Conservation (phyloP, 2,888 invertebrate genomes). For the Acronicta aceris region DNA sequence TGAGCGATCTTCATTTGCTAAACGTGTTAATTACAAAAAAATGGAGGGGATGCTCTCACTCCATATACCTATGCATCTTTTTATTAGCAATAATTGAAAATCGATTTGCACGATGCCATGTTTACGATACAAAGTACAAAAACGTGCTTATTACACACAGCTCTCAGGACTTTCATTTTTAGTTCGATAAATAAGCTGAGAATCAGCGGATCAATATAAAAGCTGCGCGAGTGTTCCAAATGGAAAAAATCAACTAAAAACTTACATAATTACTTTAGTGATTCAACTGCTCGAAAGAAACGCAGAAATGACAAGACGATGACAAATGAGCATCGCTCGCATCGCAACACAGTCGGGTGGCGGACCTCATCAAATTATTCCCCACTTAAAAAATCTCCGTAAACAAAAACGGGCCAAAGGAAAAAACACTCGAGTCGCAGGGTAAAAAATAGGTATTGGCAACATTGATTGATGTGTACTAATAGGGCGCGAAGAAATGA, state of each 20-base stretch:
- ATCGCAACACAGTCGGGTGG: slow-evolving; percentile 87
- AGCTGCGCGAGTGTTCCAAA: slow-evolving; percentile 63
- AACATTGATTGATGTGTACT: slow-evolving; percentile 90
- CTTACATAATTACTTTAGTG: slow-evolving; percentile 87
- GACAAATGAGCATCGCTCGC: slow-evolving; percentile 87
- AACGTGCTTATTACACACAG: slow-evolving; percentile 30
- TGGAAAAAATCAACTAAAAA: slow-evolving; percentile 83
- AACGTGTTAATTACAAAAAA: slow-evolving; percentile 64
- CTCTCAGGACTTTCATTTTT: slow-evolving; percentile 44
- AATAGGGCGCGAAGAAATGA: slow-evolving; percentile 89
- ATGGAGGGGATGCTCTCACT: slow-evolving; percentile 9
- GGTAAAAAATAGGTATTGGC: slow-evolving; percentile 89
- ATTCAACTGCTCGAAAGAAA: slow-evolving; percentile 88
- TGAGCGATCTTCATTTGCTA: slow-evolving; percentile 70
- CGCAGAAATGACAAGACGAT: slow-evolving; percentile 89
- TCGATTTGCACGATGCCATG: slow-evolving; percentile 27
- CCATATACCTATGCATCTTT: slow-evolving; percentile 14
- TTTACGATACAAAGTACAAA: slow-evolving; percentile 39
- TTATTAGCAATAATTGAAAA: slow-evolving; percentile 27
- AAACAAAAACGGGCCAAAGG: slow-evolving; percentile 86
- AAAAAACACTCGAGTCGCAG: slow-evolving; percentile 81
- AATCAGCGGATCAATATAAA: slow-evolving; percentile 67
- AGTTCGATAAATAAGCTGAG: slow-evolving; percentile 54
- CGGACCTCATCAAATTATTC: slow-evolving; percentile 89
- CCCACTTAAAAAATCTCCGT: slow-evolving; percentile 88